Evolutionary conservation across 2,888 invertebrate species (phyloP).

Genomic region (Trachelus iudaicus): DNA sequence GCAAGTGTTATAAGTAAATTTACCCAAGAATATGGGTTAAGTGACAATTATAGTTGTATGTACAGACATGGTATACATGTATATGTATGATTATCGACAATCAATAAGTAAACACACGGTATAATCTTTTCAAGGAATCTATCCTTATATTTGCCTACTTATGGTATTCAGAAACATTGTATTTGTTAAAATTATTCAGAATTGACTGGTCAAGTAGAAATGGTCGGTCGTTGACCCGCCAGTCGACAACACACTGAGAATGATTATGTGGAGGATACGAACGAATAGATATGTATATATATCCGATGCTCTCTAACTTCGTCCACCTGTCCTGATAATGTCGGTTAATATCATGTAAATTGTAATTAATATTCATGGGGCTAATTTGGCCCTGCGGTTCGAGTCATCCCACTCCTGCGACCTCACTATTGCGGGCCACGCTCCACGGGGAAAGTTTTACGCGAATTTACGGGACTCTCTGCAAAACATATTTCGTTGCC

Average conservation of each 20-base stretch:
- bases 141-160: background rate
- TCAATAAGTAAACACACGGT: background rate
- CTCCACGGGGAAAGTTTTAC: slow-evolving; percentile 43
- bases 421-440: background rate
- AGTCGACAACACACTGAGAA: background rate
- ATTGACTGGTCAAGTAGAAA: background rate
- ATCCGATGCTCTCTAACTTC: slow-evolving; percentile 37
- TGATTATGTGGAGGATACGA: background rate
- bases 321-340: slow-evolving; percentile 60
- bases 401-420: slow-evolving; percentile 27
- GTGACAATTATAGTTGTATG: too few species aligned
- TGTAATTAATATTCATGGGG: slow-evolving; percentile 63
- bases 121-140: background rate
- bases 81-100: background rate
- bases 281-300: background rate
- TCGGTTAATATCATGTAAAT: slow-evolving; percentile 63
- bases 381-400: slow-evolving; percentile 49
- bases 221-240: background rate
- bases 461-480: slow-evolving; percentile 55
- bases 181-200: background rate
- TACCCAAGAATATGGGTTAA: background rate
- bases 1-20: background rate
- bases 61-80: background rate
- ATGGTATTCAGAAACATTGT: background rate
- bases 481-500: slow-evolving; percentile 46